Evolutionary conservation across 2,888 invertebrate genomes (phyloP).

Genomic region (Lepidochitona cinerea): DNA sequence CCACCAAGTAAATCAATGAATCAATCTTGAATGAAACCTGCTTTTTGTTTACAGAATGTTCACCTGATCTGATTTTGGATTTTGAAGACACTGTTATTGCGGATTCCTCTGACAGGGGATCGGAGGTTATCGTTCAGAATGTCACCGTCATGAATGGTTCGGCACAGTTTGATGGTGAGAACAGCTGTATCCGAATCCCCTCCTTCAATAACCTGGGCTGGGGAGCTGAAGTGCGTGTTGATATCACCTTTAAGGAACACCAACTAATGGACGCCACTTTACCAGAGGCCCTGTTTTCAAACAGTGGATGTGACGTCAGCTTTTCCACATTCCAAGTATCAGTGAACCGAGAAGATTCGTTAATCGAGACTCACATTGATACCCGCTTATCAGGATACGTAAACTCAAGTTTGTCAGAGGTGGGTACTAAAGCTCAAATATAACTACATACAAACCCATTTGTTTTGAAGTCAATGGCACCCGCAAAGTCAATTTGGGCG

Average conservation of each 20-base stretch:
- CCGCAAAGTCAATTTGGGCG: too few species aligned
- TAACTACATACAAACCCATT: too few species aligned
- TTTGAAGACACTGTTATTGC: background rate
- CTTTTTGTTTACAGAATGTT: too few species aligned
- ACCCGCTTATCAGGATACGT: too few species aligned
- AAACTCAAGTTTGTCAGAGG: too few species aligned
- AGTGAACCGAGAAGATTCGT: background rate
- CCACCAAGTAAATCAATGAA: too few species aligned
- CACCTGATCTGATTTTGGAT: background rate
- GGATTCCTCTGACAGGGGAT: background rate
- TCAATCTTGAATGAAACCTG: too few species aligned
- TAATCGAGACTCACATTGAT: too few species aligned
- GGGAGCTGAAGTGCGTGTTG: background rate
- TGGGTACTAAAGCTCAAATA: too few species aligned
- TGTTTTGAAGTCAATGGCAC: too few species aligned
- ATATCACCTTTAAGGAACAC: background rate
- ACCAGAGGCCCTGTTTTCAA: background rate
- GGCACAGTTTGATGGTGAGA: background rate
- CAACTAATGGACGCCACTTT: background rate
- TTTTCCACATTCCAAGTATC: background rate
- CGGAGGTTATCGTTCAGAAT: background rate
- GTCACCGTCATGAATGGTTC: background rate
- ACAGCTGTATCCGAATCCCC: background rate
- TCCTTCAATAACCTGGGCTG: background rate
- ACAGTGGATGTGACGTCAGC: background rate